phyloP scores from a whole-genome alignment of 2,113 vertebrate species.

The Plecturocebus donacophilus region DNA sequence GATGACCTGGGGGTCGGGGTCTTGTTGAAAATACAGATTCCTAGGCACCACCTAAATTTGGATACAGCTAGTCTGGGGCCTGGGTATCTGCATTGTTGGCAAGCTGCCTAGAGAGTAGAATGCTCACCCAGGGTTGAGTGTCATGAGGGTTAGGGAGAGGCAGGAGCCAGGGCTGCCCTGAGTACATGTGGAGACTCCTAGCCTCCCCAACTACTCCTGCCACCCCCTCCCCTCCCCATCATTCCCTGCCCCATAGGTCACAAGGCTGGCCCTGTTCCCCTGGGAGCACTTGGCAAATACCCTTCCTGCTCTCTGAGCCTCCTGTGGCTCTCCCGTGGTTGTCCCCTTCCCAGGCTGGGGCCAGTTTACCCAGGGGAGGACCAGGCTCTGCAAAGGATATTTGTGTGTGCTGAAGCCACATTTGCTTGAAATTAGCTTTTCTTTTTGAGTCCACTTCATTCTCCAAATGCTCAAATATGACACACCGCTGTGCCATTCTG shows the following conservation, averaged over 20 bases:
- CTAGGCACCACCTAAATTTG: not conserved
- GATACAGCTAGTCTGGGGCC: not conserved
- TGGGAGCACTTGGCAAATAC: not conserved
- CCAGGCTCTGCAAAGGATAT: not conserved
- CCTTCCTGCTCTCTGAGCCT: not conserved
- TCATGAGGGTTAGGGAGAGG: not conserved
- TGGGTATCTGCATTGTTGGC: not conserved
- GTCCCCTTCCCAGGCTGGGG: no score
- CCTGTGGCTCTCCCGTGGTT: fast-evolving
- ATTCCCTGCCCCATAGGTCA: not conserved
- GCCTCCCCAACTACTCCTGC: not conserved
- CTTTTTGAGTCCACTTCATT: not conserved
- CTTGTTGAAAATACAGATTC: not conserved
- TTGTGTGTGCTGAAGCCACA: not conserved
- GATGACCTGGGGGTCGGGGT: not conserved
- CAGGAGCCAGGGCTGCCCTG: not conserved
- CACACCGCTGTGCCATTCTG: not conserved
- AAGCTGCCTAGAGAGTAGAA: no score
- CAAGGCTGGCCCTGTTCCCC: not conserved
- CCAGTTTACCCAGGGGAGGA: no score
- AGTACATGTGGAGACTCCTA: not conserved
- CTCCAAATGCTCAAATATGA: not conserved
- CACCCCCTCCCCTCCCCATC: not conserved
- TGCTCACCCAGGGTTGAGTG: no score
- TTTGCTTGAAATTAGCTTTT: not conserved